Evolutionary conservation across 1,140 invertebrate species (phyloP), one percentile per base, ranked within the genome.

Genomic region (Microvelia longipes): DNA sequence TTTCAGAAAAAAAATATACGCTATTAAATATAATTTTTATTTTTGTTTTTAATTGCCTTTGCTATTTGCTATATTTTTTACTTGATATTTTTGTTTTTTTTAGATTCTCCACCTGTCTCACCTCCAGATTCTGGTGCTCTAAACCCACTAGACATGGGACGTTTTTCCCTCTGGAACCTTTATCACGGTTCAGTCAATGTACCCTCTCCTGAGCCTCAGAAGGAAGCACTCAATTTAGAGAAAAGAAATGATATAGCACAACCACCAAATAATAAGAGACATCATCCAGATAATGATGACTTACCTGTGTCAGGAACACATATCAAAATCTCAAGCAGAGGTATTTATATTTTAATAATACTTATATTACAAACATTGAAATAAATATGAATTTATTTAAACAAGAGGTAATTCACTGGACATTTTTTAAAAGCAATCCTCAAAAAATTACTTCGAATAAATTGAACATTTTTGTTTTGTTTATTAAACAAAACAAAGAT

Each of bases 281-380:
- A 81, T 73, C 80, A 81, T 11, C 76, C 79, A 67, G 81, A 83
- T 26, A 78, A 76, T 2, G 80, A 81, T 24, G 76, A 79, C 74
- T 27, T 74, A 72, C 28, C 78, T 61, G 76, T 76, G 19, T 74
- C 78, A 14, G 90, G 87, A 68, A 88, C 93, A 70, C 89, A 94
- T 79, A 91, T 96, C 73, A 95, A 93, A 82, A 93, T 96, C 74
- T 88, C 90, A 71, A 92, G 89, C 73, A 84, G 91, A 87, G 91
- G 92, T 92, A 79, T 82, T 84, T 28, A 19, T 67, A 27, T 29
- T 28, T 67, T 65, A 19, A 11, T 25, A 65, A 5, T 27, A 24
- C 11, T 65, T 11, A 14, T 60, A 60, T 60, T 60, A 60, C 19
- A 11, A 60, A 11, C 19, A 60, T 60, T 60, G 35, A 60, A 19